Evolutionary conservation across 2,113 vertebrate species (phyloP), one percentile per base, ranked within the genome.

Genomic region (Thinocorus orbignyianus): DNA sequence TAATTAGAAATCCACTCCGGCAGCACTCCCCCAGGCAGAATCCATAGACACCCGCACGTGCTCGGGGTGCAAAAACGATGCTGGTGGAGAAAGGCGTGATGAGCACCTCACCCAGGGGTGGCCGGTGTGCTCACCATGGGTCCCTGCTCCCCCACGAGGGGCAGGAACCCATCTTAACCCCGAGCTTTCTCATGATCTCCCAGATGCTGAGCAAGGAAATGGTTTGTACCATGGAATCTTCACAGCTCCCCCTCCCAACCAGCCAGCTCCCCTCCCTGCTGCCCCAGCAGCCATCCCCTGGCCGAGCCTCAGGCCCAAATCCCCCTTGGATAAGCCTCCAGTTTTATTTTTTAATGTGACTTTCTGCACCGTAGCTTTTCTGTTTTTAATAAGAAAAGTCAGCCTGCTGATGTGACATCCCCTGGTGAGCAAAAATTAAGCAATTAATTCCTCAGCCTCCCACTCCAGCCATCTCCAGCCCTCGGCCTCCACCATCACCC

Each of bases 131-230:
- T 77, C 64, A 13, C 17, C 9, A n/a, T 4, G 1, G 48, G 70
- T 68, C 73, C 76, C 48, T 64, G 46, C 82, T 86, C 25, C 26
- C 17, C 2, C 33, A 94, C 41, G 84, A 97, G 49, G 82, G 96
- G 72, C 84, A 69, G 87, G 91, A 93, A 41, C 44, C 95, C 37
- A 70, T 58, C 20, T 61, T 82, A n/a, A 86, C 92, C 55, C 51
- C 4, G n/a, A 94, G 86, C 74, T 91, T 95, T 82, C 87, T 95
- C 23, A 8, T 44, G 91, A 96, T 82, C 70, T 49, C 73, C 39
- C 91, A 77, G 87, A 82, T 74, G 90, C 73, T 37, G 72, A 96
- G 76, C 78, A 15, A 82, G 44, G 81, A 79, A 33, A n/a, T 68
- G 30, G 88, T 86, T n/a, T 65, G 83, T 61, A 35, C 37, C 33